phyloP scores from a whole-genome alignment of 1,140 invertebrate genomes.

The Drosophila paulistorum region DNA sequence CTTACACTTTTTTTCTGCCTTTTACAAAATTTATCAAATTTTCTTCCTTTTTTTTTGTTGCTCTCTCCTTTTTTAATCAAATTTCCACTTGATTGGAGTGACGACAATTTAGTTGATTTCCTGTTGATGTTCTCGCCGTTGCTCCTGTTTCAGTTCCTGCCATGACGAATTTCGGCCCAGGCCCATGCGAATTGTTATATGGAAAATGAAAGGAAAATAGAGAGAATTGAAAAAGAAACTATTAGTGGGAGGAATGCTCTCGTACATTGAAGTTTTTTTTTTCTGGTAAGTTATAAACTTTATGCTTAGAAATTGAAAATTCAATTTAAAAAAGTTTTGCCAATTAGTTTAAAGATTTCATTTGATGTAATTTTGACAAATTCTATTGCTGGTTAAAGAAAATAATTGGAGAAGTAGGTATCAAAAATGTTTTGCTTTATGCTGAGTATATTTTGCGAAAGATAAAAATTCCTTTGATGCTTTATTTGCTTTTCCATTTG shows the following conservation, averaged over 20 bases:
- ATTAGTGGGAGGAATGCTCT: conserved; percentile 27
- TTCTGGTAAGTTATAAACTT: not conserved
- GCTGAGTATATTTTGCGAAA: too few relatives aligned
- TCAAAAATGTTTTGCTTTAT: too few relatives aligned
- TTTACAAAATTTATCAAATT: conserved; percentile 75
- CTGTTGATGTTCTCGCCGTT: conserved; percentile 47
- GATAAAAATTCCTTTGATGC: too few relatives aligned
- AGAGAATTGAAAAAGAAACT: conserved; percentile 32
- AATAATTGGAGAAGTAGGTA: too few relatives aligned
- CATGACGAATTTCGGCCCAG: conserved; percentile 20
- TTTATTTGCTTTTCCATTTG: too few relatives aligned
- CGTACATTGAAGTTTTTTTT: not conserved
- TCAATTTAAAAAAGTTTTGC: not conserved
- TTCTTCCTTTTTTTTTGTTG: conserved; percentile 33
- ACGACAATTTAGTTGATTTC: conserved; percentile 79
- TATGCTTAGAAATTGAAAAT: too few relatives aligned
- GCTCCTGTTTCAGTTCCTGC: not conserved
- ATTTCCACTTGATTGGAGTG: conserved; percentile 79
- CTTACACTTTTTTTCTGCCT: conserved; percentile 37
- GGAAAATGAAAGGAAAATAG: conserved; percentile 14
- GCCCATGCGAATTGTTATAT: not conserved
- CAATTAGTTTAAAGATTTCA: not conserved
- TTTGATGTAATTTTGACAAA: not conserved
- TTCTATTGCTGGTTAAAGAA: not conserved
- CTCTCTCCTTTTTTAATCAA: conserved; percentile 64